Percentiles rank a stretch among this genome's conserved stretches.
Evolutionary conservation across 2,113 vertebrate species (phyloP).

Genomic region (Morone saxatilis): DNA sequence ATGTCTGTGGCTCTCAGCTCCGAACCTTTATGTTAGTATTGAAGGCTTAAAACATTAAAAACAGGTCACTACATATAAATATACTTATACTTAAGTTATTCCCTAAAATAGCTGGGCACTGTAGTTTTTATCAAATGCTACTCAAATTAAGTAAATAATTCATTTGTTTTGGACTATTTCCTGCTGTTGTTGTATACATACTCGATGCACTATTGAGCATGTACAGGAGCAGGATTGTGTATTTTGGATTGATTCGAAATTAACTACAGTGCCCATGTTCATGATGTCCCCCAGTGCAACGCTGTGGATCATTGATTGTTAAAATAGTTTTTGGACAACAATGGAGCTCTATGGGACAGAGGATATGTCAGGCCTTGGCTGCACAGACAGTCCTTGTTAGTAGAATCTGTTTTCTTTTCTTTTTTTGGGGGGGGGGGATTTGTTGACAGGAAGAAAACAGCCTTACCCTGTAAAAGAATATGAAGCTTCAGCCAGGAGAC

Average conservation of each 20-base stretch:
- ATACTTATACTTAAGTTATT: background rate
- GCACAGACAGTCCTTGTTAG: background rate
- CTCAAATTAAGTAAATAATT: background rate
- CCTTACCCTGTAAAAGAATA: background rate
- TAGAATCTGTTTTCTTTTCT: background rate
- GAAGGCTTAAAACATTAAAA: no score
- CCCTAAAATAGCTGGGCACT: background rate
- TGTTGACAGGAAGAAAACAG: no score
- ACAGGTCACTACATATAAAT: no score
- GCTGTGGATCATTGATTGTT: background rate
- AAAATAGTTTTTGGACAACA: slow-evolving; percentile 15
- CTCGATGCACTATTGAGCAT: background rate
- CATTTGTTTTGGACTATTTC: background rate
- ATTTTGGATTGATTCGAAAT: background rate
- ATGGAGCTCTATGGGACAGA: background rate
- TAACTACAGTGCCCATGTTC: background rate
- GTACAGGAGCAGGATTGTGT: background rate
- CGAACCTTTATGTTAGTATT: background rate
- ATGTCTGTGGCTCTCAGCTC: background rate
- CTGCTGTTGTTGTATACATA: background rate
- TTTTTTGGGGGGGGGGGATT: background rate
- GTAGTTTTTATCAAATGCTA: background rate
- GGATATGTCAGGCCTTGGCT: background rate
- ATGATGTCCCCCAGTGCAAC: background rate
- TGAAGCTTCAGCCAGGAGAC: background rate